Conservation (phyloP, 2,888 invertebrate species). For the Drosophila vallismaia region DNA sequence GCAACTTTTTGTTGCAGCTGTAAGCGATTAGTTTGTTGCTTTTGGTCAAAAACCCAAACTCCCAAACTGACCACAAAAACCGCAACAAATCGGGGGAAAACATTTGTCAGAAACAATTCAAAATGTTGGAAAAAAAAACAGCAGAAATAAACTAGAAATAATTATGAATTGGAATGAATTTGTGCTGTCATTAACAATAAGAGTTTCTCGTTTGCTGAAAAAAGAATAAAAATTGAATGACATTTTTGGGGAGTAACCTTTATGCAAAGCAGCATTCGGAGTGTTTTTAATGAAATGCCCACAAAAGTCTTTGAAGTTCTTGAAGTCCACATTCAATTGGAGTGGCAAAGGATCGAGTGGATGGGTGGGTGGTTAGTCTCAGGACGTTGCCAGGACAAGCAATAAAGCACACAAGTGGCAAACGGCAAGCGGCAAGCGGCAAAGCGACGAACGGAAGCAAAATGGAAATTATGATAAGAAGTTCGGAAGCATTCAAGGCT, state of each 20-base stretch:
- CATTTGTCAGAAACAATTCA: conserved; percentile 32
- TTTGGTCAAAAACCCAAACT: conserved; percentile 15
- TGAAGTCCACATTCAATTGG: conserved; percentile 41
- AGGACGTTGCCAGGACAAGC: conserved; percentile 21
- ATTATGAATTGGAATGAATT: conserved; percentile 57
- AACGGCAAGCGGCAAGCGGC: conserved; percentile 26
- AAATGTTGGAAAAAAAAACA: not conserved
- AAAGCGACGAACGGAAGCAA: conserved; percentile 48
- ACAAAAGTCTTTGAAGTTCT: conserved; percentile 64
- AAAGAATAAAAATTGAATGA: conserved; percentile 46
- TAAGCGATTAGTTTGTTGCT: conserved; percentile 3
- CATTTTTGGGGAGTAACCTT: conserved; percentile 40
- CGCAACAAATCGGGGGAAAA: conserved; percentile 51
- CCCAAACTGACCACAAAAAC: conserved; percentile 54
- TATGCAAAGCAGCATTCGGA: conserved; percentile 41
- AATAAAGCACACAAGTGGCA: conserved; percentile 47
- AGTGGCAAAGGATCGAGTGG: conserved; percentile 7
- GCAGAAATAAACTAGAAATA: conserved; percentile 59
- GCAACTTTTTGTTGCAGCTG: not conserved
- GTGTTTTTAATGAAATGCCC: conserved; percentile 63
- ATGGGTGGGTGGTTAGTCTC: not conserved
- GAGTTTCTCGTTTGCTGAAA: conserved; percentile 18
- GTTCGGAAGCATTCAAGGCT: conserved; percentile 17
- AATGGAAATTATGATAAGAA: conserved; percentile 65
- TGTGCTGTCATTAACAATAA: conserved; percentile 29